Conservation (phyloP, 2,888 invertebrate genomes). For the Carabus problematicus region DNA sequence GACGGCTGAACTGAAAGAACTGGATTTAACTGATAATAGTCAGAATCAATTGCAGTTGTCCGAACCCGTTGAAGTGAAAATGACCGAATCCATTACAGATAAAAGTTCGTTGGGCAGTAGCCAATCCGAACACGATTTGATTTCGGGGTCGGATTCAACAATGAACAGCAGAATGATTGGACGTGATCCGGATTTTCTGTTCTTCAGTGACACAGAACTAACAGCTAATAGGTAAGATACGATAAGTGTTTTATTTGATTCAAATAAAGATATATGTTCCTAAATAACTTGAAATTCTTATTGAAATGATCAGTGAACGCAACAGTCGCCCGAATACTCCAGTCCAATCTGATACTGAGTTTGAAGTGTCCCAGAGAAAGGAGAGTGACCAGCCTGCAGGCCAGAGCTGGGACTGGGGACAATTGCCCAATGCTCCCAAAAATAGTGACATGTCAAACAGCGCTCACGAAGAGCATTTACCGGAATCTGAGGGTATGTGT, state of each 20-base stretch:
- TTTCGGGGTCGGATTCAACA: constrained; percentile 40
- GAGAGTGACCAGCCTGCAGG: constrained; percentile 53
- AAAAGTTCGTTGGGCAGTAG: constrained; percentile 58
- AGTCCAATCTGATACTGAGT: constrained; percentile 93
- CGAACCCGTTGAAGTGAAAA: constrained; percentile 56
- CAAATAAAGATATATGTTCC: background rate
- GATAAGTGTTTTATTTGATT: constrained; percentile 12
- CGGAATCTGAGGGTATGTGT: constrained; percentile 36
- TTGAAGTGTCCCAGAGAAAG: constrained; percentile 71
- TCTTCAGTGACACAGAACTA: constrained; percentile 93
- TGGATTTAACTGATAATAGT: constrained; percentile 59
- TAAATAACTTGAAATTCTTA: background rate
- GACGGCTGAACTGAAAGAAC: constrained; percentile 63
- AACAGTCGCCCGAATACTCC: constrained; percentile 81
- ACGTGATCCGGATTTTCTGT: constrained; percentile 77
- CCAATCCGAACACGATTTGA: constrained; percentile 56
- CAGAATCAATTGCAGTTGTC: constrained; percentile 49
- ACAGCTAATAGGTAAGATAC: constrained; percentile 69
- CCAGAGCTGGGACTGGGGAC: constrained; percentile 92
- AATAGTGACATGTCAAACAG: constrained; percentile 22
- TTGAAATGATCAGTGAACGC: constrained; percentile 28
- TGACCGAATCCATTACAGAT: constrained; percentile 55
- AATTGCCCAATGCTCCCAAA: constrained; percentile 70
- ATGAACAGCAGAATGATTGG: constrained; percentile 51
- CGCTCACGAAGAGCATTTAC: constrained; percentile 31